Percentiles rank a stretch among this genome's conserved stretches.
These are phyloP conservation scores for Campoletis sonorensis DNA, from an alignment of 1,140 invertebrate genomes.

Conservation along the genomic window DNA sequence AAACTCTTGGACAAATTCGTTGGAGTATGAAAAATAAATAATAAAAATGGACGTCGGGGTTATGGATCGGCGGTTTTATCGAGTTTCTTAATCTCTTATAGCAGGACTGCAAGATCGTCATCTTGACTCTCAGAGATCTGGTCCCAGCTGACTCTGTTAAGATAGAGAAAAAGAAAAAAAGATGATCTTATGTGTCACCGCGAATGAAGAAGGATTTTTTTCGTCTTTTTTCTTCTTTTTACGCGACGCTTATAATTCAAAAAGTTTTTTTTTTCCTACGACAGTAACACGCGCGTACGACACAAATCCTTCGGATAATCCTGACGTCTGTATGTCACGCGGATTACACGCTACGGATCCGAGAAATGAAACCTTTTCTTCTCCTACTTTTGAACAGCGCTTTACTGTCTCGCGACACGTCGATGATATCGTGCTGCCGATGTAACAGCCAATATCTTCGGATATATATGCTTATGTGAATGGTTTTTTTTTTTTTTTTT, in stretches of 20 bases:
- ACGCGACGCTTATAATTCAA: neutral
- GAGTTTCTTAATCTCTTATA: neutral
- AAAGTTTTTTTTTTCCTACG: constrained; percentile 1
- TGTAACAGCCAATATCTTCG: neutral
- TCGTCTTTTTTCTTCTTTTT: neutral
- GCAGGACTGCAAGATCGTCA: neutral
- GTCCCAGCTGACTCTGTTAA: neutral
- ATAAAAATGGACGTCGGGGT: neutral
- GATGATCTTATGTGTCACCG: constrained; percentile 1
- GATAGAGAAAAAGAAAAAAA: neutral
- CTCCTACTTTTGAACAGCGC: neutral
- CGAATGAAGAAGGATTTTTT: neutral
- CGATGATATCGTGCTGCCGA: constrained; percentile 33
- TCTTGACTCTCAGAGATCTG: constrained; percentile 8
- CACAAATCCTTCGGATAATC: constrained; percentile 37
- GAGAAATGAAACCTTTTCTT: constrained; percentile 6
- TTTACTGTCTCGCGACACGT: constrained; percentile 5
- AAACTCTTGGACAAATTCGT: no score
- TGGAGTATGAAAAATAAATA: no score
- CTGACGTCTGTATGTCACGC: constrained; percentile 29
- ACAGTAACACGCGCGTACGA: neutral
- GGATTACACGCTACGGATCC: neutral
- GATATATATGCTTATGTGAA: neutral
- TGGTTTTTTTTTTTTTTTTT: no score
- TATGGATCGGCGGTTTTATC: constrained; percentile 26